Evolutionary conservation across 2,888 invertebrate species (phyloP).

Genomic region (Tanypteryx hageni): DNA sequence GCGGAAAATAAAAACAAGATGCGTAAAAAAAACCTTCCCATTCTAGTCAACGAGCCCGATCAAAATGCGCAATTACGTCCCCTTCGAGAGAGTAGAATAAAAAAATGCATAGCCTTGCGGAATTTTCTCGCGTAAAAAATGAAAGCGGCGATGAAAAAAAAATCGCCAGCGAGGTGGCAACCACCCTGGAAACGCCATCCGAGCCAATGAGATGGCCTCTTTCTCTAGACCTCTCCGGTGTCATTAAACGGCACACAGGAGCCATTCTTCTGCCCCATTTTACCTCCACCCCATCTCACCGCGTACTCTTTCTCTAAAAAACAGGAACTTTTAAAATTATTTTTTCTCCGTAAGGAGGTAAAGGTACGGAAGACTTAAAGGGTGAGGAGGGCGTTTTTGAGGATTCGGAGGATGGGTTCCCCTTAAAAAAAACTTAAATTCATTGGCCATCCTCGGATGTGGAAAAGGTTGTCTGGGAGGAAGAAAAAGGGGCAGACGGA

Average conservation of each 20-base stretch:
- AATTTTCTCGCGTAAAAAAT: too few species aligned
- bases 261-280: background rate
- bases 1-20: too few species aligned
- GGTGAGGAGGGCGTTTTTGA: too few species aligned
- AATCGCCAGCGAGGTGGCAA: slow-evolving; percentile 2
- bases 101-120: too few species aligned
- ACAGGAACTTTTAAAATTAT: too few species aligned
- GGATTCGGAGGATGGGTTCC: background rate
- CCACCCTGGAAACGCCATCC: background rate
- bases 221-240: background rate
- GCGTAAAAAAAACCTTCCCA: too few species aligned
- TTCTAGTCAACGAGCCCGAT: too few species aligned
- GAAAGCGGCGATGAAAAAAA: background rate
- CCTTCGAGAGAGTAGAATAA: too few species aligned
- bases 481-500: background rate
- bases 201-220: background rate
- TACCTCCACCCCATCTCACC: background rate
- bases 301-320: background rate
- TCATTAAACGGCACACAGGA: background rate
- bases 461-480: background rate
- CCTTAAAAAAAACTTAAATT: background rate
- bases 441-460: background rate
- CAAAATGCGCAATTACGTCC: too few species aligned
- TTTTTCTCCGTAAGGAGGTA: too few species aligned
- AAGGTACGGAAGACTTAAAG: too few species aligned